Percentiles rank a stretch among this genome's conserved stretches.
These are phyloP conservation scores for Tupaia chinensis DNA, from an alignment of 2,113 vertebrate genomes.

Conservation along the genomic window DNA sequence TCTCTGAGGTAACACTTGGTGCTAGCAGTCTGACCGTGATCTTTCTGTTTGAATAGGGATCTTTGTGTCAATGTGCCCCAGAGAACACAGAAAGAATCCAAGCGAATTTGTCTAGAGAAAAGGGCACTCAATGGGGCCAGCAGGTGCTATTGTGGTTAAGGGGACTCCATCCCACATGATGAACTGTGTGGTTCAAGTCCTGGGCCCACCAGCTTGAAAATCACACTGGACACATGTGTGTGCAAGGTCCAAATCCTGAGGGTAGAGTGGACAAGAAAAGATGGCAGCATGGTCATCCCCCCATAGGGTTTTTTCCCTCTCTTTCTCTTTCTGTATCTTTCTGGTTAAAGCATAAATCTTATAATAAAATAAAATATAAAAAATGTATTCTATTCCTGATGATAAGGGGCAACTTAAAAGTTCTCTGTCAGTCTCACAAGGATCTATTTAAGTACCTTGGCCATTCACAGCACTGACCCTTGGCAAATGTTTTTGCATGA, in stretches of 20 bases:
- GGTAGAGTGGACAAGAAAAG: too few species aligned
- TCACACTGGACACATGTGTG: too few species aligned
- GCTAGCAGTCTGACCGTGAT: neutral
- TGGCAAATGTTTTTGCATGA: neutral
- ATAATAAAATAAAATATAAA: too few species aligned
- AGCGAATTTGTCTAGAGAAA: neutral
- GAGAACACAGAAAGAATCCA: neutral
- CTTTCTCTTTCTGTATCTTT: too few species aligned
- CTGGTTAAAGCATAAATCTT: too few species aligned
- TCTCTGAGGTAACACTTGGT: neutral
- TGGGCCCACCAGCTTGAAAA: too few species aligned
- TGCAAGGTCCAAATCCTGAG: too few species aligned
- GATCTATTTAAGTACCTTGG: neutral
- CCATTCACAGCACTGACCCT: neutral
- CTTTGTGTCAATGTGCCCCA: neutral
- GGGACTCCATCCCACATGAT: too few species aligned
- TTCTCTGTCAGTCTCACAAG: neutral
- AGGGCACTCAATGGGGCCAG: neutral
- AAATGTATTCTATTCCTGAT: neutral
- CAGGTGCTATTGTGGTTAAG: too few species aligned
- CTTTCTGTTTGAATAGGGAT: neutral
- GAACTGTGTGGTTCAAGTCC: too few species aligned
- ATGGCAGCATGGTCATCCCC: too few species aligned
- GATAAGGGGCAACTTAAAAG: neutral
- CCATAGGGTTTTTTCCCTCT: too few species aligned